phyloP scores from a whole-genome alignment of 2,797 vertebrate species.

The Salmo trutta region DNA sequence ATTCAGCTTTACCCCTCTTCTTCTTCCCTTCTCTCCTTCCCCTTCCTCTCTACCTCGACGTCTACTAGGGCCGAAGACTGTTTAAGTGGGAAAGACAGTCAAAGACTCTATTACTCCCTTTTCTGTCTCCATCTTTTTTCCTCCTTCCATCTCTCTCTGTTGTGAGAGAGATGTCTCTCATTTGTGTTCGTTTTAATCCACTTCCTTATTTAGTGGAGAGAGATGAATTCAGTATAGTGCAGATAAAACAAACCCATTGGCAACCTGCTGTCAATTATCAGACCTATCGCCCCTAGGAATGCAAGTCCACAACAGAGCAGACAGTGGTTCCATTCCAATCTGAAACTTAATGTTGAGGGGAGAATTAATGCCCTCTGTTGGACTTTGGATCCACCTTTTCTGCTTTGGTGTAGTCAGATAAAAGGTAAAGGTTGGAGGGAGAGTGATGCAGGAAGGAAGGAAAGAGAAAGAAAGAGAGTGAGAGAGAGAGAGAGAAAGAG shows the following conservation, averaged over 20 bases:
- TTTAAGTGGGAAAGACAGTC: constrained; percentile 47
- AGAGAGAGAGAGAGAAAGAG: too few species aligned
- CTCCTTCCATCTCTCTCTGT: constrained; percentile 17
- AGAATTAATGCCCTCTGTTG: neutral
- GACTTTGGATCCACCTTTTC: too few species aligned
- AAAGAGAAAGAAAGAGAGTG: too few species aligned
- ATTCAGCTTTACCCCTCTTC: constrained; percentile 10
- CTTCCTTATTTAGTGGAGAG: constrained; percentile 45
- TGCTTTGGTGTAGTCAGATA: too few species aligned
- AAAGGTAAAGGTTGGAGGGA: too few species aligned
- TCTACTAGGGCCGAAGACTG: constrained; percentile 36
- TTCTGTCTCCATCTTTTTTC: neutral
- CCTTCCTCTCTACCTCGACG: constrained; percentile 11
- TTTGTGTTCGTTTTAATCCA: constrained; percentile 42
- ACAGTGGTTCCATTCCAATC: constrained; percentile 12
- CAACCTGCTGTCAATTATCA: constrained; percentile 60
- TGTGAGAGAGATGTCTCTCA: neutral
- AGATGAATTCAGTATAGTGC: constrained; percentile 55
- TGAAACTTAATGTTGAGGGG: constrained; percentile 33
- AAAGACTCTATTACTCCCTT: constrained; percentile 33
- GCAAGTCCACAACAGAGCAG: constrained; percentile 1
- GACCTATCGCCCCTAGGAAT: constrained; percentile 24
- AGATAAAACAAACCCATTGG: constrained; percentile 48
- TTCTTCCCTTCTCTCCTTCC: neutral
- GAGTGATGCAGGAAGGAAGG: too few species aligned